Base-by-base conservation (phyloP, 2,888 invertebrate species). In the Acleris laterana region DNA sequence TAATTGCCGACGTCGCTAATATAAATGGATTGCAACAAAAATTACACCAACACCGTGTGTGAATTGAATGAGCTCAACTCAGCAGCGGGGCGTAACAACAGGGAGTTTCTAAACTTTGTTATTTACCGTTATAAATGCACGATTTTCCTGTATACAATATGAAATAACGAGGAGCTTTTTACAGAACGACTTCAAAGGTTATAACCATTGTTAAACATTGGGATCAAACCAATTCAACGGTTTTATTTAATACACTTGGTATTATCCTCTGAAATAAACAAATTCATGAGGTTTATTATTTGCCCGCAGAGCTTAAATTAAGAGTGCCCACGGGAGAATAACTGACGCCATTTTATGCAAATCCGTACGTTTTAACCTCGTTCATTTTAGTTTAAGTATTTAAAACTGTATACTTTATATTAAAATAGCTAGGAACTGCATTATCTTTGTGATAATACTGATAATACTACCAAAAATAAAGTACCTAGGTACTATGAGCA, bases 11-110 rank as follows among this genome's bases (percentile, higher is more conserved):
- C 38, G 56, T 52, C 62, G 66, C 62, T 62, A 62, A 57, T 66
- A 62, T 57, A 57, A 65, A 66, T 62, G 52, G 51, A 51, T 62
- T 46, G 61, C 61, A 55, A 55, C 55, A 62, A 65, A 65, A 55
- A 50, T 65, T 61, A 61, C 55, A 56, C 44, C 50, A 17, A 50
- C 50, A 32, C 42, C 46, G 17, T 17, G 17, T 17, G 6, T 46
- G 17, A n/a, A 46, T 38, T 38, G 38, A 38, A 38, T 38, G 38
- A 38, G 38, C 13, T 38, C 38, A 3, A 13, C 38, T 38, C 38
- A 13, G 38, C 13, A 38, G 38, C 38, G 9, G 1, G 4, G 11
- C 38, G 38, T 13, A 38, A 13, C 38, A 38, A 13, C 38, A 38
- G 38, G 11, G 38, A 13, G 38, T 9, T 11, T 38, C 38, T 38